Evolutionary conservation across 2,113 vertebrate genomes (phyloP).

Genomic region (Nycticryphes semicollaris): DNA sequence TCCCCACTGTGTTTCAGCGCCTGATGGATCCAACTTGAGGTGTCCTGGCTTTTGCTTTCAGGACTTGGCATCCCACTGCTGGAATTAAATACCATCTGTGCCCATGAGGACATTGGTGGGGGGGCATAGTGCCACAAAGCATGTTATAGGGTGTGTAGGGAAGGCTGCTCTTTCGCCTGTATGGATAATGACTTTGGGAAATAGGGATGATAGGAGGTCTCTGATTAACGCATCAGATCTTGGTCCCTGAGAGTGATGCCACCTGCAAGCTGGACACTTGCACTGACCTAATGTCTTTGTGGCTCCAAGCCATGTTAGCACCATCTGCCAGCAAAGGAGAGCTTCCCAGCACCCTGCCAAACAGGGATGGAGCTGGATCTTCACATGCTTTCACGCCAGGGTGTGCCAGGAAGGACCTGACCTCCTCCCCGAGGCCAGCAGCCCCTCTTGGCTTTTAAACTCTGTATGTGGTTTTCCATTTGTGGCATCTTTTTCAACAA

Average conservation of each 20-base stretch:
- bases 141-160: accelerated
- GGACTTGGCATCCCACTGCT: background rate
- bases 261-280: slow-evolving; percentile 6
- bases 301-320: background rate
- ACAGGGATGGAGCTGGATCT: background rate
- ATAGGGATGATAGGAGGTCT: background rate
- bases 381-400: background rate
- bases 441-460: background rate
- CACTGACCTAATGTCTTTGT: background rate
- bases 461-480: background rate
- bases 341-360: background rate
- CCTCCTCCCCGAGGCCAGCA: background rate
- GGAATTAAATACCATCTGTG: background rate
- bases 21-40: background rate
- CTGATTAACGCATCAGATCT: background rate
- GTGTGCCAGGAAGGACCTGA: background rate
- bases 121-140: too few species aligned
- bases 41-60: background rate
- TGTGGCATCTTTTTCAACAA: background rate
- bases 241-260: background rate
- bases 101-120: accelerated
- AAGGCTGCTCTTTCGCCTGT: background rate
- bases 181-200: background rate
- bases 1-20: accelerated
- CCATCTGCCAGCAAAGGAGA: slow-evolving; percentile 12